Evolutionary conservation across 2,797 vertebrate species (phyloP).

Genomic region (Clarias laeviceps): DNA sequence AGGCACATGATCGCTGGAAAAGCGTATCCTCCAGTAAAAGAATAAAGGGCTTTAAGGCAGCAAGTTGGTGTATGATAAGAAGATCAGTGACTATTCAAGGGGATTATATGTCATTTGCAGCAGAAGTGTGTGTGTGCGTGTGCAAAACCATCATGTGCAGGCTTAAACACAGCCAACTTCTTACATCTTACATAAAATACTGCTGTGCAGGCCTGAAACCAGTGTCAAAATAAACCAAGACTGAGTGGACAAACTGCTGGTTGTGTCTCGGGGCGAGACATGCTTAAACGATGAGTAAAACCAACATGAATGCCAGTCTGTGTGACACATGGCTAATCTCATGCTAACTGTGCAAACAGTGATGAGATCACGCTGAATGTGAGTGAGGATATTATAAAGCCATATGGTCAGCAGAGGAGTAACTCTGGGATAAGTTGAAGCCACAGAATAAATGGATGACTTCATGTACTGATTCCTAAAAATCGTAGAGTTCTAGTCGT

Average conservation of each 20-base stretch:
- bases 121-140: slow-evolving; percentile 25
- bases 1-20: slow-evolving; percentile 71
- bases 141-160: slow-evolving; percentile 53
- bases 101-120: slow-evolving; percentile 69
- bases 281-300: slow-evolving; percentile 48
- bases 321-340: slow-evolving; percentile 34
- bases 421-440: not conserved
- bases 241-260: slow-evolving; percentile 36
- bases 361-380: slow-evolving; percentile 28
- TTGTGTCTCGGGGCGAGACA: slow-evolving; percentile 10
- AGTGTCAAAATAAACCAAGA: slow-evolving; percentile 53
- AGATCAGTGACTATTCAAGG: slow-evolving; percentile 66
- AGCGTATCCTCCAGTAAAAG: slow-evolving; percentile 7
- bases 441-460: slow-evolving; percentile 13
- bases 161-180: slow-evolving; percentile 16
- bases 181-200: not conserved
- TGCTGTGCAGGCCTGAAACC: not conserved
- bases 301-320: slow-evolving; percentile 29
- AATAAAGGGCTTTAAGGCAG: slow-evolving; percentile 27
- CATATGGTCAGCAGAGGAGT: slow-evolving; percentile 7
- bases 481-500: not conserved
- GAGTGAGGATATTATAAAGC: slow-evolving; percentile 17
- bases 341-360: slow-evolving; percentile 7
- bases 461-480: not conserved
- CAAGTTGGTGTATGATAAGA: slow-evolving; percentile 66